phyloP scores from a whole-genome alignment of 2,888 invertebrate species.

The Hemithea aestivaria region DNA sequence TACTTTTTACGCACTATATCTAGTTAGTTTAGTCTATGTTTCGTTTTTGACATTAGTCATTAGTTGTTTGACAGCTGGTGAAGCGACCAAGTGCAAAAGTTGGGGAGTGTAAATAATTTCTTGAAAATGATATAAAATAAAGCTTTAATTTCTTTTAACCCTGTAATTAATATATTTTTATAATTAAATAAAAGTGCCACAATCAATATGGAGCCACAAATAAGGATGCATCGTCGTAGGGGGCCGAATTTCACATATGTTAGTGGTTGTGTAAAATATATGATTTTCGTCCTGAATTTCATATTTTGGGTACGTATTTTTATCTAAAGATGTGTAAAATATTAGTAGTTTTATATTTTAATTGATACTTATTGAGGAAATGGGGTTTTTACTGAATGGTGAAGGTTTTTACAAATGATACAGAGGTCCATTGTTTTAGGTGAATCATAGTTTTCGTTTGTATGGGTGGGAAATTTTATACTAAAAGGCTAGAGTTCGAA shows the following conservation, averaged over 20 bases:
- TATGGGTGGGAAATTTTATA: slow-evolving; percentile 12
- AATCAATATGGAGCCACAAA: slow-evolving; percentile 25
- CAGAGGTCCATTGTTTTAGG: slow-evolving; percentile 29
- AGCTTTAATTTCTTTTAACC: background rate
- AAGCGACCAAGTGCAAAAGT: too few relatives aligned
- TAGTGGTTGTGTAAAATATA: slow-evolving; percentile 92
- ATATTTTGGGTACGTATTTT: slow-evolving; percentile 89
- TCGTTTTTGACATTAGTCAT: too few relatives aligned
- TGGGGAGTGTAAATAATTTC: too few relatives aligned
- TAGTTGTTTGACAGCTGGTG: too few relatives aligned
- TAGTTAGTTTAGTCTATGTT: too few relatives aligned
- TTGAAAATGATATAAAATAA: background rate
- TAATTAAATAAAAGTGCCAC: slow-evolving; percentile 1
- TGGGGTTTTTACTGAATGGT: background rate
- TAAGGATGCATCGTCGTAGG: slow-evolving; percentile 80
- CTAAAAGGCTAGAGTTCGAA: slow-evolving; percentile 4
- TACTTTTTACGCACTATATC: too few relatives aligned
- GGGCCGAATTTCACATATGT: slow-evolving; percentile 88
- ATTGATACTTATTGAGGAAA: background rate
- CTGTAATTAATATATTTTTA: background rate
- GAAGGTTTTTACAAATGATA: slow-evolving; percentile 3
- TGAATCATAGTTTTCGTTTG: slow-evolving; percentile 37
- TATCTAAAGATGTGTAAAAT: background rate
- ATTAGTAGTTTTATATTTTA: background rate
- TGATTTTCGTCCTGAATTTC: slow-evolving; percentile 93